Percentiles rank a stretch among this genome's conserved stretches.
These are phyloP conservation scores for Scomber scombrus DNA, from an alignment of 2,113 vertebrate genomes.

Conservation along the genomic window DNA sequence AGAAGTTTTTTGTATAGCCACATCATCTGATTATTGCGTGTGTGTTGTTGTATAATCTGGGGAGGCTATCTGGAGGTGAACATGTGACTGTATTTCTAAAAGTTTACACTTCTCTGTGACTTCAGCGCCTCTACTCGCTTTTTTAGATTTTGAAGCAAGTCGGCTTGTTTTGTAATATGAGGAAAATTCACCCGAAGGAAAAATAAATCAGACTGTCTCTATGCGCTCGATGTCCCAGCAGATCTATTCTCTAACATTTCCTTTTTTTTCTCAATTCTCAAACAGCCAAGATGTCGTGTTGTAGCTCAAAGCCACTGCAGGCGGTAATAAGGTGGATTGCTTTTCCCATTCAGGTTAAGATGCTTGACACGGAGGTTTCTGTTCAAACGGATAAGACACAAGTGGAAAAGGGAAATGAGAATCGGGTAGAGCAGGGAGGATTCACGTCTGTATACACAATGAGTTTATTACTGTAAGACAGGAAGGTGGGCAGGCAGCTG, in stretches of 20 bases:
- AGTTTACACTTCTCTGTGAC: not conserved
- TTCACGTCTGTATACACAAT: not conserved
- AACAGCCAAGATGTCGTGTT: constrained; percentile 6
- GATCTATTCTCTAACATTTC: constrained; percentile 31
- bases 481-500: not conserved
- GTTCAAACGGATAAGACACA: not conserved
- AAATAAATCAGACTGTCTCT: constrained; percentile 1
- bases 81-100: constrained; percentile 27
- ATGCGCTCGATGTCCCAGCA: not conserved
- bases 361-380: constrained; percentile 14
- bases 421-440: not conserved
- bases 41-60: not conserved
- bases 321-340: constrained; percentile 44
- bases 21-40: constrained; percentile 6
- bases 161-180: constrained; percentile 27
- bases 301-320: constrained; percentile 17
- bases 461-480: constrained; percentile 12
- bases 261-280: constrained; percentile 16
- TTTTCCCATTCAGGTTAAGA: constrained; percentile 38
- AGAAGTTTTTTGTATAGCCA: constrained; percentile 16
- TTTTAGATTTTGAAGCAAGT: constrained; percentile 19
- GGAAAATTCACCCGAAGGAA: constrained; percentile 10
- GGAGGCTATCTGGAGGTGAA: constrained; percentile 37
- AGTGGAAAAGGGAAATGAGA: constrained; percentile 25
- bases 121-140: not conserved